Base-by-base conservation (phyloP, 2,888 invertebrate species). In the Lithophane semibrunnea region DNA sequence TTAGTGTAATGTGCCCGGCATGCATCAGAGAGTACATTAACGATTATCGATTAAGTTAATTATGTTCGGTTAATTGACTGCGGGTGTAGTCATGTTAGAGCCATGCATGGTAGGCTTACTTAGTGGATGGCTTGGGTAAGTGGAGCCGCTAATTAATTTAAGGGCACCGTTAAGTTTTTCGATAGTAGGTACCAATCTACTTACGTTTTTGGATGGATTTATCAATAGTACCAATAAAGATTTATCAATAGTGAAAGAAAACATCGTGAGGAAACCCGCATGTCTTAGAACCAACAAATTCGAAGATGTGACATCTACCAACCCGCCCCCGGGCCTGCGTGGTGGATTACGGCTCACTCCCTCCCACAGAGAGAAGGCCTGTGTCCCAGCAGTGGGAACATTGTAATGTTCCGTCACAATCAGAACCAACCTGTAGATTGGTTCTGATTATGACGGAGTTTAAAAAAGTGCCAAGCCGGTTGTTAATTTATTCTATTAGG, bases 41-140 rank as follows among this genome's bases (percentile, higher is more conserved):
- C 73, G 79, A 77, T 85, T 75, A 85, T 77, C 79, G 76, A 85
- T 85, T 82, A 63, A 72, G 13, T 71, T 79, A 85, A 84, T 84
- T 85, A 85, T 67, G 70, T 85, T 75, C 64, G 52, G 70, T 73
- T 79, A 85, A 84, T 85, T 84, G 79, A 79, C 72, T 84, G 42
- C 63, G 72, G 47, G 61, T 69, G 60, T 76, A 84, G 47, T 29
- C 63, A 52, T 76, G 76, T 74, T 75, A 73, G 49, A 58, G 60
- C 49, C 66, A 56, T 67, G 67, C 21, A 37, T 67, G 44, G 70
- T 52, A 68, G 66, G 75, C 66, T 71, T 81, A 54, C 61, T 80
- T 60, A 75, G 64, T n/a, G 16, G 12, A 54, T 74, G 64, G 56
- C 49, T 69, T 72, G 49, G 56, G n/a, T 77, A 65, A 72, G 65